Evolutionary conservation across 1,140 invertebrate genomes (phyloP), one percentile per base, ranked within the genome.

Genomic region (Neodiprion pinetum): DNA sequence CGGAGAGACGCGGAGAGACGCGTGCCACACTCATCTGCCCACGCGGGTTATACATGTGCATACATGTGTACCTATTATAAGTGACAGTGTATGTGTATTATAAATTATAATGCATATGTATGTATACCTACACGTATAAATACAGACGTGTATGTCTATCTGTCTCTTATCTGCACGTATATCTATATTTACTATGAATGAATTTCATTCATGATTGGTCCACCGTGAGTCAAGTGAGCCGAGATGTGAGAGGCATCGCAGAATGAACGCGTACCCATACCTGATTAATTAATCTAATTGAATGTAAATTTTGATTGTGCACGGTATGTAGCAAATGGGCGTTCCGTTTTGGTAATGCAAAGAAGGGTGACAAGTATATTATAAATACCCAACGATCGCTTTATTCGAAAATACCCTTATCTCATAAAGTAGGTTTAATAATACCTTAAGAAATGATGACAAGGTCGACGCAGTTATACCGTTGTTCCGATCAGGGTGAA

Each of bases 141-240:
- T 53, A 17, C 9, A 61, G 11, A 9, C n/a, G 53, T 61, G 53
- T 61, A 12, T 17, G n/a, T 61, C 53, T 61, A 61, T 61, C 53
- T 61, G 53, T 17, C 53, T 61, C n/a, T 61, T 61, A 61, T 61
- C 53, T 17, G 53, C 53, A 17, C 53, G 53, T 61, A 12, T 61
- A n/a, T 61, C 53, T 61, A 61, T 61, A 61, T 61, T 61, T 61
- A 61, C 53, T 61, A 61, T 17, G 53, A 61, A 61, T 61, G 53
- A 61, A 61, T 61, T 61, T 61, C 53, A 61, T 61, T 61, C 53
- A 61, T 61, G 53, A 61, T 61, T 61, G 53, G 53, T 61, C 53
- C 53, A 61, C 53, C 53, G 28, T 61, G 11, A 17, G 11, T 12
- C 53, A 17, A 61, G 53, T 9, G 53, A 12, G 11, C 28, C 28